These are phyloP conservation scores for Junco hyemalis DNA, from an alignment of 2,113 vertebrate genomes.

Conservation along the genomic window DNA sequence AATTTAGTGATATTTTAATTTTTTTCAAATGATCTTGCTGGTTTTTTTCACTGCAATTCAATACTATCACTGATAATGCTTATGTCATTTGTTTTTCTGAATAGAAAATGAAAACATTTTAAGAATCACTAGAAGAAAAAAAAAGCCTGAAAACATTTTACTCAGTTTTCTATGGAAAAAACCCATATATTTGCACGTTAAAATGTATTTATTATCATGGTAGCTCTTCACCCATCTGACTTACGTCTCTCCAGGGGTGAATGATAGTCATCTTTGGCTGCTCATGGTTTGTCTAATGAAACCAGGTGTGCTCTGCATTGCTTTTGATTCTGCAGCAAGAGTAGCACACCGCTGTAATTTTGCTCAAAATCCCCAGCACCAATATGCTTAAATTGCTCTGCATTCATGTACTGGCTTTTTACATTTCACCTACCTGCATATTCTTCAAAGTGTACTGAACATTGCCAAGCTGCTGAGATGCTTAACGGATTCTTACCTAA, in stretches of 20 bases:
- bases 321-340: not conserved
- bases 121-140: not conserved
- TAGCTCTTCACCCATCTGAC: not conserved
- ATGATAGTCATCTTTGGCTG: not conserved
- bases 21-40: not conserved
- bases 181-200: not conserved
- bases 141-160: no score
- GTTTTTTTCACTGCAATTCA: not conserved
- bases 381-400: conserved; percentile 11
- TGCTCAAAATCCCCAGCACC: not conserved
- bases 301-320: not conserved
- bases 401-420: not conserved
- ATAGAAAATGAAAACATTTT: not conserved
- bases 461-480: not conserved
- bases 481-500: not conserved
- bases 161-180: not conserved
- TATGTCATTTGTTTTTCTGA: not conserved
- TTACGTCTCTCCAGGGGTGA: not conserved
- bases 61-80: not conserved
- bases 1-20: not conserved
- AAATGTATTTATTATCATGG: not conserved
- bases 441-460: not conserved
- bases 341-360: not conserved
- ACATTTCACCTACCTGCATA: not conserved
- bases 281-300: not conserved